Evolutionary conservation across 2,888 invertebrate genomes (phyloP), one percentile per base, ranked within the genome.

Genomic region (Rotaria magnacalcarata): DNA sequence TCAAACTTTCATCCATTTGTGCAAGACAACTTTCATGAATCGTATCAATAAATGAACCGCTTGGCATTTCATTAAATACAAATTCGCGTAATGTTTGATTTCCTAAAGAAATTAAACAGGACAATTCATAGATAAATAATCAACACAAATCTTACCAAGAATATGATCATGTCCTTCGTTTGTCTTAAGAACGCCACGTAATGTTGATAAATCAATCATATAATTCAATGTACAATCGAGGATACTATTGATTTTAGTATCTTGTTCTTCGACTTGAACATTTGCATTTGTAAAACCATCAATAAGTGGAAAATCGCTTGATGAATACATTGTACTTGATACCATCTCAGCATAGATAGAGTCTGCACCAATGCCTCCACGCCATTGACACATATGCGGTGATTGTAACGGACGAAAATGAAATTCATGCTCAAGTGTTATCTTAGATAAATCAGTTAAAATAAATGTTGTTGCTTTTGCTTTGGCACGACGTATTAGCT

Each of bases 1-100:
- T 80, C 21, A 47, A n/a, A 47, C 47, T 47, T 47, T 80, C 80
- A n/a, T 80, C 80, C 0, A n/a, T 24, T 47, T 80, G 47, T 47
- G 8, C 80, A n/a, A 80, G 24, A 80, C 47, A 80, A 80, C 80
- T 80, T 80, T 80, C 80, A 80, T 80, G 80, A 80, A 80, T 47
- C 24, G 80, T 80, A 80, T 80, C 47, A 7, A 80, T 80, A 80
- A 80, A 80, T 80, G 80, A 80, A 47, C n/a, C 80, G n/a, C 47
- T 80, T 80, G 47, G 80, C 24, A n/a, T 47, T 80, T 80, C 80
- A 80, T 80, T 80, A 47, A 80, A 80, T 47, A 47, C 47, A 80
- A 80, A 80, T 47, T 47, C 47, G 21, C 80, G 80, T 80, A 80
- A 80, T 24, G 43, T 80, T 47, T 80, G 80, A n/a, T 43, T 47